phyloP scores from a whole-genome alignment of 2,113 vertebrate species.

The Thymallus thymallus region DNA sequence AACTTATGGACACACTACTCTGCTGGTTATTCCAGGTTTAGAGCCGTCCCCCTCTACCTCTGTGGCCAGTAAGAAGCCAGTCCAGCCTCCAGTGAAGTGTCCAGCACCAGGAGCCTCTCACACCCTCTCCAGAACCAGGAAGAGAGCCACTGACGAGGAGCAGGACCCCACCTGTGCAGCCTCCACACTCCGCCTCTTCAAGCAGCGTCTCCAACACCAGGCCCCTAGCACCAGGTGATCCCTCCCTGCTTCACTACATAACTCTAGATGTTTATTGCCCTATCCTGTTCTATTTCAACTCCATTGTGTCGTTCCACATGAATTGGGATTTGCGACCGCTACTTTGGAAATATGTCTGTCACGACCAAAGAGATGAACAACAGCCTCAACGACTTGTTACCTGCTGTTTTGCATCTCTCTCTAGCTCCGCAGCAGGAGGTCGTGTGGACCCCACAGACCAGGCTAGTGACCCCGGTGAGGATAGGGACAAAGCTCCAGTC shows the following conservation, averaged over 20 bases:
- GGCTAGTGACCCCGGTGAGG: slow-evolving; percentile 20
- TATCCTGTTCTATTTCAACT: too few species aligned
- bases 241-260: background rate
- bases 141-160: slow-evolving; percentile 70
- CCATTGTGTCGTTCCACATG: too few species aligned
- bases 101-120: background rate
- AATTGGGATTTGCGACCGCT: too few species aligned
- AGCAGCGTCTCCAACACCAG: slow-evolving; percentile 41
- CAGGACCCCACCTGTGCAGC: slow-evolving; percentile 87
- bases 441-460: background rate
- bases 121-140: background rate
- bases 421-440: background rate
- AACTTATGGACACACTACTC: background rate
- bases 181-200: slow-evolving; percentile 74
- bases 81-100: slow-evolving; percentile 7
- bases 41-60: slow-evolving; percentile 61
- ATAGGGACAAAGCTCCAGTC: slow-evolving; percentile 76
- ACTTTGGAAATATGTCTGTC: background rate
- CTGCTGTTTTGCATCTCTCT: background rate
- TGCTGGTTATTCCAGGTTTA: slow-evolving; percentile 53
- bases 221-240: slow-evolving; percentile 65
- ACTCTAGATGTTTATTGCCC: too few species aligned
- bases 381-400: background rate
- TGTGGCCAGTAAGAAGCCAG: slow-evolving; percentile 19
- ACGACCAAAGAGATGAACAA: background rate